Evolutionary conservation across 1,140 invertebrate species (phyloP), one percentile per base, ranked within the genome.

Genomic region (Hylaeus anthracinus): DNA sequence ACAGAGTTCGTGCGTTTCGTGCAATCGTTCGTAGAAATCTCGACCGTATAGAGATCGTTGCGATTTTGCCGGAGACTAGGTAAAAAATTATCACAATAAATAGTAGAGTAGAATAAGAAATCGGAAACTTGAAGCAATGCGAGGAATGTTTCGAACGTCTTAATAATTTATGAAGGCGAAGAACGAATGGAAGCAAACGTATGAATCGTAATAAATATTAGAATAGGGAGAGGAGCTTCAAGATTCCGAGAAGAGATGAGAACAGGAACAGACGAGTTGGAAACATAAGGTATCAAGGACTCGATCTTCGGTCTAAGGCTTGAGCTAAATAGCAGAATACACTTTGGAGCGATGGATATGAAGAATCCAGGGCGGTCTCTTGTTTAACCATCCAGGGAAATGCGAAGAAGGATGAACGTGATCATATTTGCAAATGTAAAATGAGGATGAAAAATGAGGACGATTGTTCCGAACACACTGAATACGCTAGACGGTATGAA

Each of bases 171-270:
- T 10, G 14, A 41, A 8, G 3, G 8, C 12, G 0, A 37, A 14
- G 37, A 45, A 45, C 6, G 41, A 5, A 43, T 64, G 41, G 41
- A 41, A 45, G 15, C 0, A 10, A 61, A 37, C 26, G 10, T 10
- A n/a, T 39, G 5, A n/a, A 43, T 71, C 12, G 39, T 39, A 55
- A 71, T 56, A 58, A 58, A 71, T 71, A 71, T 15, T 48, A n/a
- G 53, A 71, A 6, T 2, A 26, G 55, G 6, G 26, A 10, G 12
- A 12, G 48, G 45, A 53, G 26, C 39, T 2, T 39, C 37, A 26
- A 67, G 66, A 67, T 67, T 39, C 26, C 10, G 51, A 10, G 9
- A 9, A 9, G 9, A 6, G 9, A 51, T 51, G 10, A 51, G 10
- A 51, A 51, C 51, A 51, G 51, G 10, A 51, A 51, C 6, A 51